Evolutionary conservation across 2,888 invertebrate species (phyloP).

Genomic region (Mesochorus sp.): DNA sequence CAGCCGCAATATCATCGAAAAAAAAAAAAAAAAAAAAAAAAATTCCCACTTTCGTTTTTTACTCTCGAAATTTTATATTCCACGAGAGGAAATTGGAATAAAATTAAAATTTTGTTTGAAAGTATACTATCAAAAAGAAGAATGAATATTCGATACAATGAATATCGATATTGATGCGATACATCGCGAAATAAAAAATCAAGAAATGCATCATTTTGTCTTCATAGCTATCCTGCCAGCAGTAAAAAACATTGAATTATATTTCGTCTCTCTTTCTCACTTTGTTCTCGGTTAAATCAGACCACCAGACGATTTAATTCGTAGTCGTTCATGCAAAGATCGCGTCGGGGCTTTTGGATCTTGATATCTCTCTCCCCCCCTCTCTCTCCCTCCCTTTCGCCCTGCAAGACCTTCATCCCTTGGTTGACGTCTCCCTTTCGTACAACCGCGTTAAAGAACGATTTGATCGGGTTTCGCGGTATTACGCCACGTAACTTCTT

Average conservation of each 20-base stretch:
- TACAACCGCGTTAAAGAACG: constrained; percentile 68
- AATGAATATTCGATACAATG: too few relatives aligned
- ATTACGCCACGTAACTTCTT: constrained; percentile 66
- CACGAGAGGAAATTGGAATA: too few relatives aligned
- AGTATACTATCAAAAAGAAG: too few relatives aligned
- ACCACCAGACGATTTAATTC: constrained; percentile 72
- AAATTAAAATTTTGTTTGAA: too few relatives aligned
- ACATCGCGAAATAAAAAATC: not conserved
- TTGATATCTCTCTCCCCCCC: constrained; percentile 46
- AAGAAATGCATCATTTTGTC: not conserved
- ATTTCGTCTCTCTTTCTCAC: not conserved
- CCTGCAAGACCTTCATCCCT: constrained; percentile 25
- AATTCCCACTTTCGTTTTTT: not conserved
- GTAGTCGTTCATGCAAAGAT: constrained; percentile 72
- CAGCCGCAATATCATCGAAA: too few relatives aligned
- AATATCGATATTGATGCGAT: too few relatives aligned
- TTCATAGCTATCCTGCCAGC: not conserved
- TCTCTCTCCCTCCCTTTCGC: constrained; percentile 10
- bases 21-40: too few relatives aligned
- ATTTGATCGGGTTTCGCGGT: constrained; percentile 70
- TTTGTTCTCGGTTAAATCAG: constrained; percentile 17
- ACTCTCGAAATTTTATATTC: not conserved
- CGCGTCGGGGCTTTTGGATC: constrained; percentile 64
- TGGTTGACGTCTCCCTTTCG: constrained; percentile 42
- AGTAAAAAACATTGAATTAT: not conserved